Conservation (phyloP, 1,140 invertebrate genomes). For the Lanistes nyassanus region DNA sequence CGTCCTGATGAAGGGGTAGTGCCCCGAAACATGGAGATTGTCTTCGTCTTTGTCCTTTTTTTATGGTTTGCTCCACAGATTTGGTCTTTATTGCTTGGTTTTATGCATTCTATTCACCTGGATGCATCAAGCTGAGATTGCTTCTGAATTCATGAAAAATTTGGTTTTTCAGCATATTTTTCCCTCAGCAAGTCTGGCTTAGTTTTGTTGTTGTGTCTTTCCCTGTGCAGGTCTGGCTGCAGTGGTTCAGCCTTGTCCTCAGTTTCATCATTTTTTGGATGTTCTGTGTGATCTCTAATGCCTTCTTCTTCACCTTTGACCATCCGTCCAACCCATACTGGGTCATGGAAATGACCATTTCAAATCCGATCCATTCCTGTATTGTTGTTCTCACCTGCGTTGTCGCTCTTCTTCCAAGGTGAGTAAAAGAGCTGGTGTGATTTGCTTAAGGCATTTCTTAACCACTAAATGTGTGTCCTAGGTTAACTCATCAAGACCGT, state of each 20-base stretch:
- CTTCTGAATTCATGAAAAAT: too few species aligned
- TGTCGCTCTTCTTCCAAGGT: slow-evolving; percentile 87
- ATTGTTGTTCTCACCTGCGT: slow-evolving; percentile 80
- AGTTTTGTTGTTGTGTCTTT: background rate
- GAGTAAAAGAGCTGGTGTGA: slow-evolving; percentile 40
- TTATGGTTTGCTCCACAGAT: too few species aligned
- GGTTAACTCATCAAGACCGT: too few species aligned
- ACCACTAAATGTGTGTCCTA: too few species aligned
- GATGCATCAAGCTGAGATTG: too few species aligned
- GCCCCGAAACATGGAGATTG: too few species aligned
- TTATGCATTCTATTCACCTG: too few species aligned
- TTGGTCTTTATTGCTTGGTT: too few species aligned
- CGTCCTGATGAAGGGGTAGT: too few species aligned
- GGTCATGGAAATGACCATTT: slow-evolving; percentile 84
- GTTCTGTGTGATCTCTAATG: slow-evolving; percentile 86
- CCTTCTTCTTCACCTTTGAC: slow-evolving; percentile 81
- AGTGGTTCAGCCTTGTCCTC: slow-evolving; percentile 79
- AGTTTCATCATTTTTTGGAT: slow-evolving; percentile 85
- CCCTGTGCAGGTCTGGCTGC: slow-evolving; percentile 84
- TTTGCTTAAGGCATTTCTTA: too few species aligned
- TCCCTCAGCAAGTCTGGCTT: background rate
- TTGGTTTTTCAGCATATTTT: too few species aligned
- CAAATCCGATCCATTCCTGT: slow-evolving; percentile 82
- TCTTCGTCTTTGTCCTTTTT: too few species aligned
- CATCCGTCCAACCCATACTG: slow-evolving; percentile 76